phyloP scores from a whole-genome alignment of 2,113 vertebrate species.

The Lipotes vexillifer region DNA sequence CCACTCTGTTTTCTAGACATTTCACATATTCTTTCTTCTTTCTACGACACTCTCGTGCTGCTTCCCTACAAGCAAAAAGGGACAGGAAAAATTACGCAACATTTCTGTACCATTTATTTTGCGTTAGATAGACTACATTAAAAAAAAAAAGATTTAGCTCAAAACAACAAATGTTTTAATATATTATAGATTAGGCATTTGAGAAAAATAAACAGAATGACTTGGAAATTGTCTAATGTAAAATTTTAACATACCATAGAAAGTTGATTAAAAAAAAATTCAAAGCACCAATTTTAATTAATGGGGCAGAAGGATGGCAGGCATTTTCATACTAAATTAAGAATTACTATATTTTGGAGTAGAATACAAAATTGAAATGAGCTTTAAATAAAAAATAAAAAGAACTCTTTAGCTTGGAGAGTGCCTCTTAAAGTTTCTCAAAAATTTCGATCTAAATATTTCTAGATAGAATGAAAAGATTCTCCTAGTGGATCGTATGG shows the following conservation, averaged over 20 bases:
- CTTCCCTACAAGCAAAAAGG: slow-evolving; percentile 88
- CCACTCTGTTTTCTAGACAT: slow-evolving; percentile 99
- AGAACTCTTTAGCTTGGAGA: background rate
- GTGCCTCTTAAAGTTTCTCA: background rate
- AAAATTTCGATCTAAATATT: slow-evolving; percentile 7
- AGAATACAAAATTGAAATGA: background rate
- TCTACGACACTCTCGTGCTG: slow-evolving; percentile 96
- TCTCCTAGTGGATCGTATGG: background rate
- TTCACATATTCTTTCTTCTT: slow-evolving; percentile 99
- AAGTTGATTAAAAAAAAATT: background rate
- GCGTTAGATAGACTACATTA: background rate
- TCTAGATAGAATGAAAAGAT: background rate
- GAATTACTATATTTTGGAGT: background rate
- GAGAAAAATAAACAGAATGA: background rate
- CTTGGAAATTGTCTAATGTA: background rate
- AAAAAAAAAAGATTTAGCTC: background rate
- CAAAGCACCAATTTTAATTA: background rate
- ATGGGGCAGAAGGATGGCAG: background rate
- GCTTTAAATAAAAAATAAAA: background rate
- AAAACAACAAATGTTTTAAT: slow-evolving; percentile 5
- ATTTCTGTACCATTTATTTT: background rate
- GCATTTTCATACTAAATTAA: background rate
- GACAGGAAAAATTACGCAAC: slow-evolving; percentile 39
- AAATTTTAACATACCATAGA: slow-evolving; percentile 22
- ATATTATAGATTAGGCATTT: background rate